Evolutionary conservation across 2,797 vertebrate genomes (phyloP).

Genomic region (Halcyon badia): DNA sequence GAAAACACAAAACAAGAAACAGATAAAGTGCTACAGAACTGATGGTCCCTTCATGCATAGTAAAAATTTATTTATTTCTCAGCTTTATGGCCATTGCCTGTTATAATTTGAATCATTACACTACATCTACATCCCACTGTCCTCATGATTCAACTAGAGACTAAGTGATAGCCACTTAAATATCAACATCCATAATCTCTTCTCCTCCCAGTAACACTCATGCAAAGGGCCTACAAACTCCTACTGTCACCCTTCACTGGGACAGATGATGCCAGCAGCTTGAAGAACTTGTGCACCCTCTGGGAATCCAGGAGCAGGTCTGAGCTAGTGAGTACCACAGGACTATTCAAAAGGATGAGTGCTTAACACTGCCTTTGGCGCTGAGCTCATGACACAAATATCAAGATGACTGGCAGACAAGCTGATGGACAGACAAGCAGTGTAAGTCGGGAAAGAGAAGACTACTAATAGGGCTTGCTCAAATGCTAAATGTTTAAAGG

Average conservation of each 20-base stretch:
- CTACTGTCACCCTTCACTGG: not conserved
- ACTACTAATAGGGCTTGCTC: not conserved
- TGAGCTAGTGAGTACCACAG: not conserved
- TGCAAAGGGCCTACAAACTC: not conserved
- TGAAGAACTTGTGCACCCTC: not conserved
- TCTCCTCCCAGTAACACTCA: not conserved
- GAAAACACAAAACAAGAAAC: not conserved
- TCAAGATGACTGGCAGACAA: not conserved
- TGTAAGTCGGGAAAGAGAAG: not conserved
- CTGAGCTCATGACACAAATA: not conserved
- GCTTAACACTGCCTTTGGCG: not conserved
- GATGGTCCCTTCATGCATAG: fast-evolving
- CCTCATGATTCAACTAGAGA: not conserved
- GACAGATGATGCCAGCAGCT: not conserved
- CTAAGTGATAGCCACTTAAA: not conserved
- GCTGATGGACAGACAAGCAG: not conserved
- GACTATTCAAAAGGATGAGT: not conserved
- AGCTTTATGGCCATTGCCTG: not conserved
- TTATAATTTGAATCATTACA: not conserved
- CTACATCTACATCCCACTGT: not conserved
- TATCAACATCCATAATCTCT: not conserved
- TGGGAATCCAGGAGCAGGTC: not conserved
- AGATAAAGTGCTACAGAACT: not conserved
- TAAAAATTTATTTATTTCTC: not conserved
- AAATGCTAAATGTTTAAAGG: not conserved